phyloP scores from a whole-genome alignment of 2,113 vertebrate species.

The Chunga burmeisteri region DNA sequence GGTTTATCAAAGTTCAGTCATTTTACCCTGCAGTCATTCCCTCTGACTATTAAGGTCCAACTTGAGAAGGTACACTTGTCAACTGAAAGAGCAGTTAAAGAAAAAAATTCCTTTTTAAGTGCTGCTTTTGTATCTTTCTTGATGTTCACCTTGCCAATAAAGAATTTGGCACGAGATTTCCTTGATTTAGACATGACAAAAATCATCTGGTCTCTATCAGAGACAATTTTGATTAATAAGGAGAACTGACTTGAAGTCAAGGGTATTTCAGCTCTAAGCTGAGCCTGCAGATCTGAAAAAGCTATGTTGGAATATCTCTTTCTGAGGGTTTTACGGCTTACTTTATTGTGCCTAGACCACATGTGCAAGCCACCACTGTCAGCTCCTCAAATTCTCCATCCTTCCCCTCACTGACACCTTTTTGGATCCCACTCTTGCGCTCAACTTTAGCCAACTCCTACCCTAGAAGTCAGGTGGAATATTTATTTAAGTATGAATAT shows the following conservation, averaged over 20 bases:
- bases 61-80: background rate
- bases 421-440: background rate
- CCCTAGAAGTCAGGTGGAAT: background rate
- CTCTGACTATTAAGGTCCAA: no score
- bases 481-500: background rate
- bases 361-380: background rate
- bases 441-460: background rate
- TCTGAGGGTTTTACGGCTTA: background rate
- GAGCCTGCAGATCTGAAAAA: background rate
- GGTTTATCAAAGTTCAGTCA: background rate
- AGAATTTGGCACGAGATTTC: no score
- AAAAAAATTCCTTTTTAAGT: background rate
- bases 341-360: background rate
- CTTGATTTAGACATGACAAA: background rate
- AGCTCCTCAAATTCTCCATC: background rate
- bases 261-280: background rate
- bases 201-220: background rate
- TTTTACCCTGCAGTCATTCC: background rate
- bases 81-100: background rate
- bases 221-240: background rate
- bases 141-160: no score
- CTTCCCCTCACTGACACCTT: rapidly evolving
- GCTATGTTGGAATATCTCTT: background rate
- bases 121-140: background rate
- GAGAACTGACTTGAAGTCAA: background rate